Conservation (phyloP, 2,888 invertebrate species). For the Xestobium rufovillosum region DNA sequence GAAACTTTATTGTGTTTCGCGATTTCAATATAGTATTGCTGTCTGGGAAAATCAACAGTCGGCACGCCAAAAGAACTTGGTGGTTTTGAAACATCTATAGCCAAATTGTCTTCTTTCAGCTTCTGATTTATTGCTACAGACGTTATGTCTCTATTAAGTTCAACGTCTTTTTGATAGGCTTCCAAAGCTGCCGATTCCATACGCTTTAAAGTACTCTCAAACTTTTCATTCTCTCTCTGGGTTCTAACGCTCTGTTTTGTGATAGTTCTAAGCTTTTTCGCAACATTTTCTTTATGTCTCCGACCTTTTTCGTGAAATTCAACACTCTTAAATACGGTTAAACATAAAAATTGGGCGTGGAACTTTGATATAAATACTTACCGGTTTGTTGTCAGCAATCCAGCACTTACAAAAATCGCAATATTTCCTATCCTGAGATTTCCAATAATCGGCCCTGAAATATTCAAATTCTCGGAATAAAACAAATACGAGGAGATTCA, state of each 20-base stretch:
- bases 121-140: constrained; percentile 46
- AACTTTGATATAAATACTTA: constrained; percentile 47
- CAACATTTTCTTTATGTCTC: constrained; percentile 86
- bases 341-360: no score
- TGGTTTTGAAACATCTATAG: constrained; percentile 55
- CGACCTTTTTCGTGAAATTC: constrained; percentile 93
- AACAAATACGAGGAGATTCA: constrained; percentile 13
- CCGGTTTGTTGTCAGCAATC: constrained; percentile 95
- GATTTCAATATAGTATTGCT: no score
- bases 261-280: constrained; percentile 75
- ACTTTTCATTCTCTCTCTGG: constrained; percentile 67
- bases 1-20: no score
- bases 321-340: constrained; percentile 60
- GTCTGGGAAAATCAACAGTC: no score
- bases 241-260: constrained; percentile 76
- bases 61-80: constrained; percentile 46
- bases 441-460: constrained; percentile 95
- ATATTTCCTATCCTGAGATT: constrained; percentile 89
- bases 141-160: constrained; percentile 57
- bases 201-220: constrained; percentile 70
- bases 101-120: constrained; percentile 33
- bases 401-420: constrained; percentile 98
- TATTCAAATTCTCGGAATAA: no score
- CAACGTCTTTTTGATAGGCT: constrained; percentile 80
- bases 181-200: constrained; percentile 89